These are phyloP conservation scores for Drosophila mojavensis DNA, from an alignment of 1,140 invertebrate genomes.

Conservation along the genomic window DNA sequence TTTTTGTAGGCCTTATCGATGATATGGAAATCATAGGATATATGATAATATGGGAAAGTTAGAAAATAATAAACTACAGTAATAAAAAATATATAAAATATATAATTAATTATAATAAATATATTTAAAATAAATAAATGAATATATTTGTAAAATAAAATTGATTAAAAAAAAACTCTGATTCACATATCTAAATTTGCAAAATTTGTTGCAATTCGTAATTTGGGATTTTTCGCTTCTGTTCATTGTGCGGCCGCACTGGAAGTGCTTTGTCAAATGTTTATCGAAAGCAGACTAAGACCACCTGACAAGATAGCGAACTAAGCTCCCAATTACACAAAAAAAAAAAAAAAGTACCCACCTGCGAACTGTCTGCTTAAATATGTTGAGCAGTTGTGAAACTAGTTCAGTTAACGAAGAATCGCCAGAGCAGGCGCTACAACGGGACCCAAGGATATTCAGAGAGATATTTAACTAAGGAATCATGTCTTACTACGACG, in stretches of 20 bases:
- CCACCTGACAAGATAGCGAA: constrained; percentile 72
- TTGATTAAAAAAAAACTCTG: constrained; percentile 2
- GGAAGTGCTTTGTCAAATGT: constrained; percentile 64
- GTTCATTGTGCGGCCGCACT: neutral
- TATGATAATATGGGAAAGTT: too few relatives aligned
- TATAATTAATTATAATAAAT: too few relatives aligned
- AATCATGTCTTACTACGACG: constrained; percentile 68
- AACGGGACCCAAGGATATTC: constrained; percentile 5
- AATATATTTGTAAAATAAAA: neutral
- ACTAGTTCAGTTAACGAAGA: constrained; percentile 47
- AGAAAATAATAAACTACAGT: neutral
- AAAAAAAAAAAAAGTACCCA: constrained; percentile 43
- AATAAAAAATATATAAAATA: too few relatives aligned
- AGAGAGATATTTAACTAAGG: neutral
- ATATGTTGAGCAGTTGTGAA: constrained; percentile 52
- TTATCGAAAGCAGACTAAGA: constrained; percentile 62
- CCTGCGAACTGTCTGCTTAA: constrained; percentile 52
- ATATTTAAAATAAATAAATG: too few relatives aligned
- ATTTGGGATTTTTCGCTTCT: neutral
- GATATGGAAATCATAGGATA: neutral
- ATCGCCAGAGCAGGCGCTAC: constrained; percentile 26
- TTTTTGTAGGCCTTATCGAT: neutral
- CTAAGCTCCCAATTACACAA: constrained; percentile 45
- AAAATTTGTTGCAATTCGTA: constrained; percentile 12
- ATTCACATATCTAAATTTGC: constrained; percentile 18